Conservation (phyloP, 2,888 invertebrate species). For the Acanthoscelides obtectus region DNA sequence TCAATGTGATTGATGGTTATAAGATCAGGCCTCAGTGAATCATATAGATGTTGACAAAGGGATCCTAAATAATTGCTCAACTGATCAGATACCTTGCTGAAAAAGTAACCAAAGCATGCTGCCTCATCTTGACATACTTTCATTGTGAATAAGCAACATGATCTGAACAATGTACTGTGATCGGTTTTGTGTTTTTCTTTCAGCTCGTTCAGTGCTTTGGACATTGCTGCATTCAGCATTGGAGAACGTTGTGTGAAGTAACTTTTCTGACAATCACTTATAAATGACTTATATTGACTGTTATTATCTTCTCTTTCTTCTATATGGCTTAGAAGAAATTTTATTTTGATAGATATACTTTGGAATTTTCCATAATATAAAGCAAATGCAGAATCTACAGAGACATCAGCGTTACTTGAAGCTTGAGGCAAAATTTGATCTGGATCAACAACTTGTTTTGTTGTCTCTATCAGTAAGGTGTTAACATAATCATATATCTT, state of each 20-base stretch:
- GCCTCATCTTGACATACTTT: constrained; percentile 95
- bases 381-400: constrained; percentile 68
- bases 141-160: constrained; percentile 84
- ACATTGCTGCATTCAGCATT: constrained; percentile 66
- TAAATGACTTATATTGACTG: constrained; percentile 69
- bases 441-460: constrained; percentile 62
- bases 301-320: constrained; percentile 71
- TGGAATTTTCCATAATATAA: constrained; percentile 94
- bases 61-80: constrained; percentile 56
- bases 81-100: constrained; percentile 62
- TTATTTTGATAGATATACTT: constrained; percentile 82
- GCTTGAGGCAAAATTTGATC: constrained; percentile 31
- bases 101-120: constrained; percentile 87
- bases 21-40: constrained; percentile 86
- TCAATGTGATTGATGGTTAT: constrained; percentile 97
- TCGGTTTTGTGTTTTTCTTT: constrained; percentile 63
- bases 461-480: constrained; percentile 71
- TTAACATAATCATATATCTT: constrained; percentile 76
- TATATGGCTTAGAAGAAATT: constrained; percentile 73
- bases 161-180: constrained; percentile 78
- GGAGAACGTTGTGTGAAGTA: constrained; percentile 69
- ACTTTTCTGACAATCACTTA: constrained; percentile 76
- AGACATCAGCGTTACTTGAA: constrained; percentile 35
- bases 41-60: constrained; percentile 85
- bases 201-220: constrained; percentile 63